These are phyloP conservation scores for Nomada ruficornis DNA, from an alignment of 2,888 invertebrate species.

Conservation along the genomic window DNA sequence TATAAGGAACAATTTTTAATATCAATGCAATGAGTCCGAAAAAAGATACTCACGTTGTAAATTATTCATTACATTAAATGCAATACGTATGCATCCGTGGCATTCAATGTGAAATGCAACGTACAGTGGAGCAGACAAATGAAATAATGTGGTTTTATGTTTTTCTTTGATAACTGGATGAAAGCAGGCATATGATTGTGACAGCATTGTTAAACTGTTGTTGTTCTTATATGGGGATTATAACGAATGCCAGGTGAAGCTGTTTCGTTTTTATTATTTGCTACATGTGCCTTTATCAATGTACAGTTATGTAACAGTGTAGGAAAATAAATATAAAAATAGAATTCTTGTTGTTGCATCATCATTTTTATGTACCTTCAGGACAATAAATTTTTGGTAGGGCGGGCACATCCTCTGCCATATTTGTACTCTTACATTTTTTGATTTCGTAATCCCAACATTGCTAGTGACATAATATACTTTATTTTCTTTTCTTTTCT, in stretches of 20 bases:
- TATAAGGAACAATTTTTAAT: conserved; percentile 28
- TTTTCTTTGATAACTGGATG: conserved; percentile 10
- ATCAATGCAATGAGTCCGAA: conserved; percentile 18
- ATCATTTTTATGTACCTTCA: not conserved
- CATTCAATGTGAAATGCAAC: conserved; percentile 11
- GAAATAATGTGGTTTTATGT: conserved; percentile 7
- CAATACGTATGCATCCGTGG: conserved; percentile 7
- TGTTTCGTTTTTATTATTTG: too few species aligned
- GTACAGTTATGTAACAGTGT: too few species aligned
- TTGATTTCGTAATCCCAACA: not conserved
- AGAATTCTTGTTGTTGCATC: not conserved
- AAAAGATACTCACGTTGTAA: conserved; percentile 25
- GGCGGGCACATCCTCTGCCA: too few species aligned
- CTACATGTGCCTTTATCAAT: not conserved
- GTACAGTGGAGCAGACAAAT: conserved; percentile 14
- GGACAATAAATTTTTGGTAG: too few species aligned
- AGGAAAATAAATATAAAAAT: too few species aligned
- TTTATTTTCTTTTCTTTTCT: not conserved
- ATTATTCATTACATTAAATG: conserved; percentile 41
- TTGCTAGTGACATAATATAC: not conserved
- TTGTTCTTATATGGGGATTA: too few species aligned
- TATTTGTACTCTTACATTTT: not conserved
- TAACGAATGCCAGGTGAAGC: too few species aligned
- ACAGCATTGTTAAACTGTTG: not conserved
- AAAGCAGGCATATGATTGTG: not conserved